These are phyloP conservation scores for Drosophila fuyamai DNA, from an alignment of 1,140 invertebrate genomes.

Conservation along the genomic window DNA sequence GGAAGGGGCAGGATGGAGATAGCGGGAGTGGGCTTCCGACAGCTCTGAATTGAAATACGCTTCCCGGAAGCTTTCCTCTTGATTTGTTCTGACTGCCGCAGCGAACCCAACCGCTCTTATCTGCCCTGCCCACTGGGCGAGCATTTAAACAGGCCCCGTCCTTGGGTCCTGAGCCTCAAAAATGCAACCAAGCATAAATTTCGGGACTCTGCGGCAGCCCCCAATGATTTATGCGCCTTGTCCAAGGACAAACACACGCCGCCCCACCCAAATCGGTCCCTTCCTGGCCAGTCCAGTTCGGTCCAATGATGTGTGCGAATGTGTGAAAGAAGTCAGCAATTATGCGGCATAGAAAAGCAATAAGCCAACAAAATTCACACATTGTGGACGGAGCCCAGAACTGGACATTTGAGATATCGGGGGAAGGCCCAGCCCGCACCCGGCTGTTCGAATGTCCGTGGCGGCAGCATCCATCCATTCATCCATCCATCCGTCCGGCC, in stretches of 20 bases:
- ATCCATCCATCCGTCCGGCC: constrained; percentile 33
- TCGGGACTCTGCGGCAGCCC: constrained; percentile 40
- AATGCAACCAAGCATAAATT: constrained; percentile 78
- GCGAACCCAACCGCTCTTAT: constrained; percentile 42
- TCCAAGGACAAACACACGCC: constrained; percentile 63
- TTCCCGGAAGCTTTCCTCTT: constrained; percentile 15
- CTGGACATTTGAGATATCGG: constrained; percentile 77
- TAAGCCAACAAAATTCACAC: constrained; percentile 82
- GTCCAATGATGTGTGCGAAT: constrained; percentile 64
- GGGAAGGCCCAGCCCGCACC: constrained; percentile 21
- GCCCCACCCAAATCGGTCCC: constrained; percentile 15
- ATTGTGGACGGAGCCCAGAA: constrained; percentile 62
- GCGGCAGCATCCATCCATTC: constrained; percentile 22
- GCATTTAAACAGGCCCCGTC: constrained; percentile 26
- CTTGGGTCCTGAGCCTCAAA: constrained; percentile 36
- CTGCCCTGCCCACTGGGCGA: constrained; percentile 62
- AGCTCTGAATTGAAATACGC: constrained; percentile 38
- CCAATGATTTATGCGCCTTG: constrained; percentile 72
- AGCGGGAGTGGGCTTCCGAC: constrained; percentile 11
- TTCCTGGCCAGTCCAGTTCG: not conserved
- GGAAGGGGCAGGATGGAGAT: not conserved
- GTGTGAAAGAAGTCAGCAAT: constrained; percentile 78
- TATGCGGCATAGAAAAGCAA: constrained; percentile 81
- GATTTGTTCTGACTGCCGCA: constrained; percentile 10
- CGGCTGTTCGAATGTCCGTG: constrained; percentile 24